Base-by-base conservation (phyloP, 30 jellyfish, hydroid and myxozoan species). In the Hydractinia echinata region DNA sequence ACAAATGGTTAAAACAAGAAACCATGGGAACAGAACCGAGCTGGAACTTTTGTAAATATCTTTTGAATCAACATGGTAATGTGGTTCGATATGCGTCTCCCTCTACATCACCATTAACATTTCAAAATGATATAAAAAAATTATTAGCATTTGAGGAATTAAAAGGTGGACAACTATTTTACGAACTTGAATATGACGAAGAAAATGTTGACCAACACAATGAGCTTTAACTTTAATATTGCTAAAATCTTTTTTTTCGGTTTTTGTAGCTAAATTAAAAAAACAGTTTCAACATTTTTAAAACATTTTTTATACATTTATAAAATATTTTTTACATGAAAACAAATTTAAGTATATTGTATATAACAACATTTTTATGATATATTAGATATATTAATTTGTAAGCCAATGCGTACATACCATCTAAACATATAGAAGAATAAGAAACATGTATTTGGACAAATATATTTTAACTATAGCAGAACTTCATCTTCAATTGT, bases 11-110 rank as follows among this genome's bases (percentile, higher is more conserved):
- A 56, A 76, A 76, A 60, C 16, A 79, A 55, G 51, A 44, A 11
- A 53, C 69, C 16, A 64, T 44, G 10, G 97, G 95, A 9, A 84
- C 51, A 10, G 95, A 85, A 54, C 97, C 97, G 44, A 51, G 81
- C 61, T 89, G 97, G 97, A 89, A 89, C 62, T 89, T 89, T 67
- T 71, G 93, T 76, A 89, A 89, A 70, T 89, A 84, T 82, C 88
- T 89, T 11, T 55, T 89, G 14, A 84, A 89, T 66, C 51, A 53
- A 16, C 74, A 79, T 51, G 97, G 97, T 9, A 78, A 85, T 39
- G 89, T 82, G 67, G 89, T 60, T 39, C 66, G 80, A 62, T 89
- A 66, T 81, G 88, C 73, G 62, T 55, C 89, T 49, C 72, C 94
- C 48, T 54, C 55, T 44, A 77, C 79, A 10, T 67, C 93, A 11